Base-by-base conservation (phyloP, 23 tunicate species). In the Styela clava region DNA sequence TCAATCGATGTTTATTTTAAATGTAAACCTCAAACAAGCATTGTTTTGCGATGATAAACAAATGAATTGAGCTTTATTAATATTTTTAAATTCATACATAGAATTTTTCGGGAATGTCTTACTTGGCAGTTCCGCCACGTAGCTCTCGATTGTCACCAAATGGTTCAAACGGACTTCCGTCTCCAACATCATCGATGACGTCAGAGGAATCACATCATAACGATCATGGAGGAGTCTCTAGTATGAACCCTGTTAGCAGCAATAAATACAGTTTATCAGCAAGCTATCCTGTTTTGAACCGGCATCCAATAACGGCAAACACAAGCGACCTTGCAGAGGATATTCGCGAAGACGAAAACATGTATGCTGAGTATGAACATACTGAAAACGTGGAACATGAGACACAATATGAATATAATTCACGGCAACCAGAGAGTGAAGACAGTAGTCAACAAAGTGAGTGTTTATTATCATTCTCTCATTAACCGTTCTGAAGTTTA, bases 151-250 rank as follows among this genome's bases (percentile, higher is more conserved):
- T 44, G 12, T 44, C 56, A 44, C 56, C 56, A 44, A 44, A 44
- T 12, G 31, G 22, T 22, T 67, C 71, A 25, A 67, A 29, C 22
- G 71, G 71, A 1, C 71, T 67, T 67, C 71, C 71, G 22, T 67
- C 71, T 67, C 71, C 71, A 18, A 29, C 31, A 25, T 67, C 71
- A 25, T 67, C 71, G 32, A 67, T 67, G 71, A 67, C 30, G 31
- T 67, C 71, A 29, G 71, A 67, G 16, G 71, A 67, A 25, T 67
- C 71, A 24, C 30, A 29, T 67, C 12, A 25, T 67, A 29, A 67
- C 30, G 31, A 67, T 16, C 22, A 25, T 67, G 71, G 71, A 27
- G 31, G 71, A 67, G 9, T 44, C 12, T 12, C 7, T 12, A 44
- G 12, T 44, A 44, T 44, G 56, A 44, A 5, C 7, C 7, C 56